Conservation (phyloP, 2,797 vertebrate genomes). For the Spea hammondii region DNA sequence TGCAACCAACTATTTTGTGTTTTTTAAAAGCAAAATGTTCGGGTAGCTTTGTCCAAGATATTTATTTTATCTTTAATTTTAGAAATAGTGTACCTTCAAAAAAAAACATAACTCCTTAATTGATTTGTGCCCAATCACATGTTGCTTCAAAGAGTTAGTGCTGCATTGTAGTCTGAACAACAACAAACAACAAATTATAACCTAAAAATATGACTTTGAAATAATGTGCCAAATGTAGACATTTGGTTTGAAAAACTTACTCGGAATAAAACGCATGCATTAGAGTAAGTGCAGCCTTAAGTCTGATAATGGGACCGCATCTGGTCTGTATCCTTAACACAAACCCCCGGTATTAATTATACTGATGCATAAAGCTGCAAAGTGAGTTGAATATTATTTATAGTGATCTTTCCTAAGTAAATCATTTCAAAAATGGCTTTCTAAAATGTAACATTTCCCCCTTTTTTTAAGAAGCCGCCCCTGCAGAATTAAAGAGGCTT, state of each 20-base stretch:
- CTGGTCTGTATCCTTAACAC: conserved; percentile 62
- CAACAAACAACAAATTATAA: not conserved
- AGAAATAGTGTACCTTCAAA: no score
- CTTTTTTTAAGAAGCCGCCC: conserved; percentile 91
- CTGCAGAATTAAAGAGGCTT: conserved; percentile 91
- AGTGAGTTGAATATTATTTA: conserved; percentile 72
- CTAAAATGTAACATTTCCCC: conserved; percentile 75
- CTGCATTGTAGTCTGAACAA: not conserved
- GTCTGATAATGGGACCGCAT: conserved; percentile 72
- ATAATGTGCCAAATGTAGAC: conserved; percentile 58
- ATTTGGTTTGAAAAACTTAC: conserved; percentile 64
- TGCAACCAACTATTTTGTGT: no score
- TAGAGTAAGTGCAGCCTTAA: conserved; percentile 64
- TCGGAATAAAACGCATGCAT: conserved; percentile 62
- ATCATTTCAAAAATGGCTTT: conserved; percentile 76
- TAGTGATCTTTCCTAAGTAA: conserved; percentile 76
- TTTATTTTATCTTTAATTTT: no score
- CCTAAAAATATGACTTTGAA: conserved; percentile 55
- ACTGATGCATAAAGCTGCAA: conserved; percentile 68
- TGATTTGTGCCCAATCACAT: no score
- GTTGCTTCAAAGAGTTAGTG: not conserved
- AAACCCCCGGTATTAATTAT: conserved; percentile 70
- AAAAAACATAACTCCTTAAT: no score
- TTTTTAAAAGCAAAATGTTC: no score
- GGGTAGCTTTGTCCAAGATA: no score